Evolutionary conservation across 2,888 invertebrate species (phyloP).

Genomic region (Pecten maximus): DNA sequence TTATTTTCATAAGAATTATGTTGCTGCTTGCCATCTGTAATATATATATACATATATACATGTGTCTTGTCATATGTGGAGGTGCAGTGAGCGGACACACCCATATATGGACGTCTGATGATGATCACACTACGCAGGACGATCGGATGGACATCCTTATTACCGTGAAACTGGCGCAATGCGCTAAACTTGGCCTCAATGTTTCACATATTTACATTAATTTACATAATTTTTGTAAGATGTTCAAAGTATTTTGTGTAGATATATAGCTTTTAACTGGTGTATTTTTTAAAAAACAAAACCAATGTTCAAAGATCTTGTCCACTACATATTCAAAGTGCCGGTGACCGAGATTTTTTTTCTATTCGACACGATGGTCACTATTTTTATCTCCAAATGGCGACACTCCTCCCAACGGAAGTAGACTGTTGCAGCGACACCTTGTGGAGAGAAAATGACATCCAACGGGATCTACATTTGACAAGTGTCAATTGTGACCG

Average conservation of each 20-base stretch:
- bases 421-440: not conserved
- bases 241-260: conserved; percentile 28
- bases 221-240: conserved; percentile 12
- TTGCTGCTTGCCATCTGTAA: conserved; percentile 17
- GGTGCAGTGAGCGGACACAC: not conserved
- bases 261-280: conserved; percentile 13
- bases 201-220: not conserved
- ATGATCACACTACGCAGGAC: conserved; percentile 17
- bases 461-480: too few relatives aligned
- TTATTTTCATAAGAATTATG: not conserved
- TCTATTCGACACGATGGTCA: not conserved
- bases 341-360: not conserved
- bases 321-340: conserved; percentile 3
- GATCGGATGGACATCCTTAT: conserved; percentile 3
- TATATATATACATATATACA: conserved; percentile 1
- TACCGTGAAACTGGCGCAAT: not conserved
- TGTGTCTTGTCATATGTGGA: not conserved
- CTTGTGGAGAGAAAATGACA: not conserved
- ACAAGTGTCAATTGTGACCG: not conserved
- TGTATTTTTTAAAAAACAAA: conserved; percentile 18
- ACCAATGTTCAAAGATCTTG: conserved; percentile 15
- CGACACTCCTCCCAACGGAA: not conserved
- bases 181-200: not conserved
- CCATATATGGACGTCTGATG: not conserved
- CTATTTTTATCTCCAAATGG: not conserved